Evolutionary conservation across 2,888 invertebrate genomes (phyloP).

Genomic region (Tetheella fluctuosa): DNA sequence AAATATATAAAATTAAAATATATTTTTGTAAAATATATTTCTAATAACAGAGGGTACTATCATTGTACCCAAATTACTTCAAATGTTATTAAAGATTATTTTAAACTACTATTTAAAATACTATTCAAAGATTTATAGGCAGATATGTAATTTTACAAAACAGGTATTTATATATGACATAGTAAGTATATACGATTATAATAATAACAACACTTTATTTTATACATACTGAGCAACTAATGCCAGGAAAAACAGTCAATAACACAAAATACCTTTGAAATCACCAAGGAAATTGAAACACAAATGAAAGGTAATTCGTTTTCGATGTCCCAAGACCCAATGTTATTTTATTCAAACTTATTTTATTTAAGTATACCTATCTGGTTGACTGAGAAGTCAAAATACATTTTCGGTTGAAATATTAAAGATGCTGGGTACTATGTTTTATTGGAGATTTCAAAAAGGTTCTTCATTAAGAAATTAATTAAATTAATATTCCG

Average conservation of each 20-base stretch:
- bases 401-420: neutral
- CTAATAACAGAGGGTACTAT: no score
- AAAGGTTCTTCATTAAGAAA: neutral
- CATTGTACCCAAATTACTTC: no score
- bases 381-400: neutral
- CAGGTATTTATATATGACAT: no score
- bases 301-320: neutral
- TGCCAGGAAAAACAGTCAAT: neutral
- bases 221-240: no score
- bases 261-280: neutral
- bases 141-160: no score
- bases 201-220: no score
- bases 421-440: neutral
- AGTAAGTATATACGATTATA: no score
- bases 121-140: no score
- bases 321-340: neutral
- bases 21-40: no score
- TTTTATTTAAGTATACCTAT: neutral
- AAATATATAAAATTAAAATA: no score
- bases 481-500: neutral
- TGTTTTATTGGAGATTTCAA: neutral
- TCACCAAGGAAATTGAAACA: neutral
- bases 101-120: neutral
- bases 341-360: neutral
- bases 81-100: neutral